Conservation (phyloP, 2,113 vertebrate species). For the Crypturellus undulatus region DNA sequence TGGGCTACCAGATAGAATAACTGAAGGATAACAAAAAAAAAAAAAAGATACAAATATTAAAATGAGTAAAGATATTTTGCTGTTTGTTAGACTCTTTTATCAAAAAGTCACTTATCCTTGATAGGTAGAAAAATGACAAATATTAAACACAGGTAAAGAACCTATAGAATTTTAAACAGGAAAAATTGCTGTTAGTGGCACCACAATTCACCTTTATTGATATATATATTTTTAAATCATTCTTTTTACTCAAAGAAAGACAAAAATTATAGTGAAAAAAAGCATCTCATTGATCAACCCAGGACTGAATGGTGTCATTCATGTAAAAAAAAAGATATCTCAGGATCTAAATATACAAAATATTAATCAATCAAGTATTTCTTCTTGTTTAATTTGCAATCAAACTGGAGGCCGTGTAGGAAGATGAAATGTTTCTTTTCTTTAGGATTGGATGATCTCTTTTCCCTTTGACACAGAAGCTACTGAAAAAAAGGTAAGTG, state of each 20-base stretch:
- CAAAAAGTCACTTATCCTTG: neutral
- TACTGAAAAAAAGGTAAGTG: neutral
- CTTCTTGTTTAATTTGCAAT: neutral
- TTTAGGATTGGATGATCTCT: neutral
- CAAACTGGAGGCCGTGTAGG: neutral
- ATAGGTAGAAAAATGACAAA: neutral
- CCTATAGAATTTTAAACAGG: neutral
- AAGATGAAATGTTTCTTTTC: neutral
- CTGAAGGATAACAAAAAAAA: neutral
- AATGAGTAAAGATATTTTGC: neutral
- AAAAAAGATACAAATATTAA: neutral
- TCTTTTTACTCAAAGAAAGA: neutral
- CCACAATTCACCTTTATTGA: neutral
- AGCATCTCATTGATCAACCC: neutral
- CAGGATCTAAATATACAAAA: neutral
- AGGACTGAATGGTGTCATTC: neutral
- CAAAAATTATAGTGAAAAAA: neutral
- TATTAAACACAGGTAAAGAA: neutral
- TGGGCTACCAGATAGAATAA: neutral
- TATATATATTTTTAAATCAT: rapidly evolving
- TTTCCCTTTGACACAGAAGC: neutral
- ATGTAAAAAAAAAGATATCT: neutral
- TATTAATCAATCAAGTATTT: neutral
- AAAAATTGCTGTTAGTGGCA: neutral
- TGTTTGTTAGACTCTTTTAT: neutral